Base-by-base conservation (phyloP, 2,888 invertebrate species). In the Mongoloraphidia duomilia region DNA sequence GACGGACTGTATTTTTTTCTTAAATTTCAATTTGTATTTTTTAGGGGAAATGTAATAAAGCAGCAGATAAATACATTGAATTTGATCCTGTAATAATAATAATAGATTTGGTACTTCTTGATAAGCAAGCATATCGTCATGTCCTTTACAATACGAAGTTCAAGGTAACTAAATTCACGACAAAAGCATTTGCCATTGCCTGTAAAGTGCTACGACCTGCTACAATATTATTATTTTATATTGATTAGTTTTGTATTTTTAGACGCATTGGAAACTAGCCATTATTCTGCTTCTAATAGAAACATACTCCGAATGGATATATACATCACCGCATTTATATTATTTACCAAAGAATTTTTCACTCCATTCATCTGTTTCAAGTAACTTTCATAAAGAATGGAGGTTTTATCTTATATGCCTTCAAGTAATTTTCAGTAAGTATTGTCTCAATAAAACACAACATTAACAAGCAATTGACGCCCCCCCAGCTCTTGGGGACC, bases 11-110 rank as follows among this genome's bases (percentile, higher is more conserved):
- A 17, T 17, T 17, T 17, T 17, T 17, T 17, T 17, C 4, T 26
- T 26, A 3, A 26, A 26, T 41, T 43, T 36, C n/a, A 47, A 52
- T 44, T 55, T 51, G 11, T 34, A 50, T 63, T 55, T 51, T 68
- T 62, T 59, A 93, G 93, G 76, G 74, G 9, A 72, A 74, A 53
- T 94, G 94, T 62, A 77, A 79, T 44, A 71, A 77, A 41, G 65
- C 82, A 11, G 87, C 88, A 1, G 94, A 94, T 65, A 90, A 90
- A 64, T 94, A 93, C 62, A 81, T 93, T 51, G 93, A 94, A 67
- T 91, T 86, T 65, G 94, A 94, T 61, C 76, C 82, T n/a, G 83
- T 88, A 1, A 84, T 93, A 55, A 81, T 91, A 0, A 76, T 89
- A 60, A 83, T 94, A 52, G 93, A 94, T 66, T 70, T 90, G 33